phyloP scores from a whole-genome alignment of 2,113 vertebrate genomes.

The Scolopax mira region DNA sequence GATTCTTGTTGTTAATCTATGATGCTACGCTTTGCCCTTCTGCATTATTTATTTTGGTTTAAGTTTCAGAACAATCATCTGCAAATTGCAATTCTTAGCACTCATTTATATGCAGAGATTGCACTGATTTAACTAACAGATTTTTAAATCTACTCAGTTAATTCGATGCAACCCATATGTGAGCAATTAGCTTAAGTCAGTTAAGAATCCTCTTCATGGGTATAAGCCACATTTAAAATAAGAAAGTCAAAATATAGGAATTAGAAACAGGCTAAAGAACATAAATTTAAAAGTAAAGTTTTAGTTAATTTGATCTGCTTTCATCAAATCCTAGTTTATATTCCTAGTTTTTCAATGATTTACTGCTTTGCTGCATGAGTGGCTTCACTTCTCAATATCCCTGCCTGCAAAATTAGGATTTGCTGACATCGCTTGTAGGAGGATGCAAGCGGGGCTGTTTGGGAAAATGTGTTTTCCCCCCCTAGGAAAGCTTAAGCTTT shows the following conservation, averaged over 20 bases:
- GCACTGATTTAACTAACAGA: conserved; percentile 27
- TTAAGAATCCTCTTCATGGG: conserved; percentile 25
- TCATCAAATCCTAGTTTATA: neutral
- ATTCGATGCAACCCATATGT: conserved; percentile 41
- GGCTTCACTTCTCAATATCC: neutral
- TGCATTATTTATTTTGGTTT: neutral
- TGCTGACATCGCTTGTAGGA: neutral
- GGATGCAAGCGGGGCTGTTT: neutral
- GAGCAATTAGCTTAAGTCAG: conserved; percentile 51
- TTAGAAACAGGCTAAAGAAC: conserved; percentile 3
- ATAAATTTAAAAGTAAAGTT: conserved; percentile 31
- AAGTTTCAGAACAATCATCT: neutral
- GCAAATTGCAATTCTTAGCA: conserved; percentile 6
- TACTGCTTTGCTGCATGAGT: neutral
- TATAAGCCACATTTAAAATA: conserved; percentile 27
- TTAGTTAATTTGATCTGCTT: neutral
- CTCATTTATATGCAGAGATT: conserved; percentile 35
- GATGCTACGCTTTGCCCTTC: neutral
- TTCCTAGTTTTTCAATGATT: conserved; percentile 18
- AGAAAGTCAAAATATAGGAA: neutral
- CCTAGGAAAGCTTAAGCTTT: neutral
- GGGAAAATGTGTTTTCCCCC: neutral
- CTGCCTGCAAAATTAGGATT: conserved; percentile 13
- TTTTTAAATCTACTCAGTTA: conserved; percentile 50
- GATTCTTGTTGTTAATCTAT: neutral